Percentiles rank a stretch among this genome's conserved stretches.
Conservation (phyloP, 2,888 invertebrate genomes). For the Temnothorax rugatulus region DNA sequence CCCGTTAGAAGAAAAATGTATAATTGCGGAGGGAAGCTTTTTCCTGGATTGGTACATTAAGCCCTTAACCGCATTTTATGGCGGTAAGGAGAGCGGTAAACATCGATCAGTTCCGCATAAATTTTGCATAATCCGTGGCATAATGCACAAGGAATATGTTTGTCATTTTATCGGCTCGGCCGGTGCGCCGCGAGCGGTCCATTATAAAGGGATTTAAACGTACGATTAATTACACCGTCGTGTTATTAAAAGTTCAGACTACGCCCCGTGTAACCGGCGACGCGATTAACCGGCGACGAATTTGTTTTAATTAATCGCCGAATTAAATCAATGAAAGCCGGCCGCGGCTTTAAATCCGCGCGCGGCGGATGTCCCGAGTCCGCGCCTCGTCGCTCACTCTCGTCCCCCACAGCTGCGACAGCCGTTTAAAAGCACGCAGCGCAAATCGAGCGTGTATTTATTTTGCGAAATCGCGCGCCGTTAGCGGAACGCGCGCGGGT, state of each 20-base stretch:
- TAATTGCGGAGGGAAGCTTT: constrained; percentile 44
- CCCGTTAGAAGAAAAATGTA: constrained; percentile 44
- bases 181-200: background rate
- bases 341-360: constrained; percentile 21
- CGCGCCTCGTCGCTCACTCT: constrained; percentile 14
- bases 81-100: constrained; percentile 11
- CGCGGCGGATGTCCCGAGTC: background rate
- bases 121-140: constrained; percentile 29
- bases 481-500: constrained; percentile 24
- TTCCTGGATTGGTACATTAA: constrained; percentile 41
- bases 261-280: background rate
- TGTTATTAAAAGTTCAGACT: constrained; percentile 20
- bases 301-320: constrained; percentile 44
- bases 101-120: constrained; percentile 40
- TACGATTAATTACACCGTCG: constrained; percentile 31
- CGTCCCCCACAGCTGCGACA: background rate
- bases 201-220: constrained; percentile 23
- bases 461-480: background rate
- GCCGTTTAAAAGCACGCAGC: constrained; percentile 37
- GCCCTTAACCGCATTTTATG: constrained; percentile 29
- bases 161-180: constrained; percentile 36
- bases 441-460: constrained; percentile 33
- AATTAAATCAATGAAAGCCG: constrained; percentile 13
- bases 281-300: constrained; percentile 5
- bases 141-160: constrained; percentile 21